A percentile compares a stretch with the other conserved stretches of the same genome.
Conservation (phyloP, 2,888 invertebrate genomes). For the Drosophila suboccidentalis region DNA sequence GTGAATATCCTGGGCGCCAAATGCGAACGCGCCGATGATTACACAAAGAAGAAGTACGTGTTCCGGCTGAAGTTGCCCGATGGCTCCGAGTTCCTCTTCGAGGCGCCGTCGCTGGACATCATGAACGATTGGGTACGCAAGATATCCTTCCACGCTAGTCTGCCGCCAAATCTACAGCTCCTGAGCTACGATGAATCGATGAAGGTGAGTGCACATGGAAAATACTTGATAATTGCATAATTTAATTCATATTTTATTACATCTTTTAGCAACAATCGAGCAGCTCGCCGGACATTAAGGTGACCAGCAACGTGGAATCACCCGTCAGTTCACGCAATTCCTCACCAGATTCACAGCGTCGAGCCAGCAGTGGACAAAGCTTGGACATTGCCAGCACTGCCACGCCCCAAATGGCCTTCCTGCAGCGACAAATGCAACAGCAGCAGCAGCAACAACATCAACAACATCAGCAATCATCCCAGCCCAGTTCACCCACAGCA, state of each 20-base stretch:
- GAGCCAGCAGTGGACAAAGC: slow-evolving; percentile 81
- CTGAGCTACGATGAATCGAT: slow-evolving; percentile 92
- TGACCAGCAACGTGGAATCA: slow-evolving; percentile 86
- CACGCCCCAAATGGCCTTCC: slow-evolving; percentile 87
- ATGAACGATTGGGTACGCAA: slow-evolving; percentile 97
- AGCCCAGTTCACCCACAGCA: slow-evolving; percentile 78
- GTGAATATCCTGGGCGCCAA: slow-evolving; percentile 92
- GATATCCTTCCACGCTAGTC: slow-evolving; percentile 95
- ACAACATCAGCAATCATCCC: slow-evolving; percentile 63
- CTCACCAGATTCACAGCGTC: slow-evolving; percentile 87
- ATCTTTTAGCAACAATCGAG: slow-evolving; percentile 84
- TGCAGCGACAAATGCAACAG: slow-evolving; percentile 86
- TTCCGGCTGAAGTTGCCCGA: slow-evolving; percentile 95
- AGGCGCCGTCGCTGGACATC: slow-evolving; percentile 90
- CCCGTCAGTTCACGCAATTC: slow-evolving; percentile 87
- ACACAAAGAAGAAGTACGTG: slow-evolving; percentile 97
- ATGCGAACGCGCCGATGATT: slow-evolving; percentile 95
- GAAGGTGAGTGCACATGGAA: slow-evolving; percentile 85
- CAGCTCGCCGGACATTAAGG: slow-evolving; percentile 85
- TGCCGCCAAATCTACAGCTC: slow-evolving; percentile 95
- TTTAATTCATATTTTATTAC: neutral
- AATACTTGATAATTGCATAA: no score
- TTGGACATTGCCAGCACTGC: slow-evolving; percentile 83
- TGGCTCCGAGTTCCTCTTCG: slow-evolving; percentile 96
- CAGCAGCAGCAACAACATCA: slow-evolving; percentile 80